Percentiles rank a stretch among this genome's conserved stretches.
Evolutionary conservation across 2,113 vertebrate species (phyloP).

Genomic region (Alethe diademata): DNA sequence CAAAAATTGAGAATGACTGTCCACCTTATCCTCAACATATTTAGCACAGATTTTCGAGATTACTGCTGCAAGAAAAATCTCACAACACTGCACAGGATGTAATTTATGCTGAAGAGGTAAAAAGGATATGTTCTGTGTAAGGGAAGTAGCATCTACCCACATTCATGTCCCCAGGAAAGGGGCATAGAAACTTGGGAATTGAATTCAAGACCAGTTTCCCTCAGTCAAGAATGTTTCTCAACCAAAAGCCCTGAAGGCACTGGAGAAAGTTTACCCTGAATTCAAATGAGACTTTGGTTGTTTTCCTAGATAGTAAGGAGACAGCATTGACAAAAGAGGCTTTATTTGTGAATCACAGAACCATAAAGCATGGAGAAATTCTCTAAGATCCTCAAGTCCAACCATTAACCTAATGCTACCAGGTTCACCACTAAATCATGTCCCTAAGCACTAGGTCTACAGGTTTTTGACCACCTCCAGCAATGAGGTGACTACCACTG

Average conservation of each 20-base stretch:
- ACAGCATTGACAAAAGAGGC: fast-evolving
- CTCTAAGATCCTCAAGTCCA: background rate
- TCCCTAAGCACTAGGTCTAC: too few relatives aligned
- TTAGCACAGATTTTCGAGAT: background rate
- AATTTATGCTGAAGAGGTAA: background rate
- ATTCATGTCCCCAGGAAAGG: background rate
- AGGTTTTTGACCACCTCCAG: background rate
- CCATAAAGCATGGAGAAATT: background rate
- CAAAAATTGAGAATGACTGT: conserved; percentile 25
- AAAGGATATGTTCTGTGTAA: background rate
- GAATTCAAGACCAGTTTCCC: background rate
- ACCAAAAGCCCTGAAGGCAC: background rate
- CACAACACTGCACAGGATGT: background rate
- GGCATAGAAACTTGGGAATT: background rate
- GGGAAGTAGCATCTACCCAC: background rate
- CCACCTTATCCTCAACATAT: background rate
- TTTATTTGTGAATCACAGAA: background rate
- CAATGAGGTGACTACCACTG: background rate
- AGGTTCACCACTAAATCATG: background rate
- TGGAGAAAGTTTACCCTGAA: background rate
- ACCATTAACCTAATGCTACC: too few relatives aligned
- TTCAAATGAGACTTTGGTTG: background rate
- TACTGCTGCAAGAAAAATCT: background rate
- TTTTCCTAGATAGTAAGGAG: background rate
- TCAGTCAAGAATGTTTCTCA: background rate